Base-by-base conservation (phyloP, 2,113 vertebrate species). In the Colistium nudipinnis region DNA sequence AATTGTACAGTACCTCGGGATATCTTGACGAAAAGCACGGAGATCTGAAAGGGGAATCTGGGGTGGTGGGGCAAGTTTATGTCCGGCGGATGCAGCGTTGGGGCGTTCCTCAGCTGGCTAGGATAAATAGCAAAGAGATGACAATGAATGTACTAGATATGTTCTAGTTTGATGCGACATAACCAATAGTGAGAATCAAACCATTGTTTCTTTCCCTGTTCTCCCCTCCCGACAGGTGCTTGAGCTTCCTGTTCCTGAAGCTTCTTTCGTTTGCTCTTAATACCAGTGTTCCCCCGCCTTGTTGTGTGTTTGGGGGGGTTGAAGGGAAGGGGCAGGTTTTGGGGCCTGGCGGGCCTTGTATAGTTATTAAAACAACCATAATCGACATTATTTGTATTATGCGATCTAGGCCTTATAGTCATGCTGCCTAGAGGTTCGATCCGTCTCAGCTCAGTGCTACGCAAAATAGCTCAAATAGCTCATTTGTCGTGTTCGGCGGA, bases 1-100 rank as follows among this genome's bases (percentile, higher is more conserved):
- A n/a, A 96, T 95, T 96, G 95, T 96, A 95, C 93, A 96, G 95
- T 95, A 98, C 95, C 96, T 97, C 95, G 95, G 95, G 95, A 93
- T 93, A 94, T 94, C 94, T 94, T 94, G 92, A 96, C 92, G 90
- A 95, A 95, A 95, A 88, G 96, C 96, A 96, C 95, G 95, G 95
- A 93, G 93, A 95, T 93, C 93, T 94, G 93, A 94, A 94, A 92
- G 94, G 93, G 95, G 94, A 94, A 93, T 93, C 93, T 92, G 89
- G 85, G 91, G 89, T 22, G 28, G 92, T 93, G 94, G 93, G 92
- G 90, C 55, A 31, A n/a, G 92, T 93, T 94, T 94, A 91, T 92
- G 56, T 94, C 95, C 93, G 92, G 92, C 91, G 91, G 89, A 94
- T n/a, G 71, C 83, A 78, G 92, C 94, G 92, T 94, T 64, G 53